A percentile compares a stretch with the other conserved stretches of the same genome.
Evolutionary conservation across 2,113 vertebrate genomes (phyloP).

Genomic region (Alethe diademata): DNA sequence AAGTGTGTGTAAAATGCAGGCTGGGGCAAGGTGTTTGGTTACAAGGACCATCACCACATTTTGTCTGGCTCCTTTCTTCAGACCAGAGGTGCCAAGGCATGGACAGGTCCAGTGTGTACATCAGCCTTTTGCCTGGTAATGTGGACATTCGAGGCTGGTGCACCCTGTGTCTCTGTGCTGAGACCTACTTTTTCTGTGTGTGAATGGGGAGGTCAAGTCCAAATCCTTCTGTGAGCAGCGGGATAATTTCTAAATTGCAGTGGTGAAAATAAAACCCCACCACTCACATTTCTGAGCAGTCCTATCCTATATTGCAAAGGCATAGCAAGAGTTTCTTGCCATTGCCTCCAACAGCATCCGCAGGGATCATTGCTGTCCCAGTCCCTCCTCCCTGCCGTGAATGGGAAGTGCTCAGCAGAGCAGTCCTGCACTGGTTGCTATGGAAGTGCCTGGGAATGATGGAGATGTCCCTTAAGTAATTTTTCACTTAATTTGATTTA

Average conservation of each 20-base stretch:
- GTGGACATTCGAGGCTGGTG: neutral
- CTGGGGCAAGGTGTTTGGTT: neutral
- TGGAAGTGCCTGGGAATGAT: neutral
- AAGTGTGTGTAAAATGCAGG: neutral
- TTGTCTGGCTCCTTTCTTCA: neutral
- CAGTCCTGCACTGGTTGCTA: neutral
- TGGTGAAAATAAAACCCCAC: neutral
- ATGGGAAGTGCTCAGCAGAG: neutral
- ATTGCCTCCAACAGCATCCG: accelerated
- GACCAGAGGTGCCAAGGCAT: neutral
- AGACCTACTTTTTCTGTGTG: neutral
- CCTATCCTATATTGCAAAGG: neutral
- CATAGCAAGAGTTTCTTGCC: neutral
- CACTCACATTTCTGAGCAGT: neutral
- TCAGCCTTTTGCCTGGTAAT: neutral
- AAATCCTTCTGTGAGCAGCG: neutral
- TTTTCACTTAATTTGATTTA: conserved; percentile 45
- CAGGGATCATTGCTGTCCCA: accelerated
- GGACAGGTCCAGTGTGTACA: neutral
- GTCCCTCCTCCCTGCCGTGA: neutral
- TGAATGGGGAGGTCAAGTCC: neutral
- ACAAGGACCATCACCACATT: neutral
- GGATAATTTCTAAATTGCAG: neutral
- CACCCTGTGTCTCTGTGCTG: accelerated
- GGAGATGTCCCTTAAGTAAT: neutral